Evolutionary conservation across 2,888 invertebrate species (phyloP).

Genomic region (Sabellastarte sp.): DNA sequence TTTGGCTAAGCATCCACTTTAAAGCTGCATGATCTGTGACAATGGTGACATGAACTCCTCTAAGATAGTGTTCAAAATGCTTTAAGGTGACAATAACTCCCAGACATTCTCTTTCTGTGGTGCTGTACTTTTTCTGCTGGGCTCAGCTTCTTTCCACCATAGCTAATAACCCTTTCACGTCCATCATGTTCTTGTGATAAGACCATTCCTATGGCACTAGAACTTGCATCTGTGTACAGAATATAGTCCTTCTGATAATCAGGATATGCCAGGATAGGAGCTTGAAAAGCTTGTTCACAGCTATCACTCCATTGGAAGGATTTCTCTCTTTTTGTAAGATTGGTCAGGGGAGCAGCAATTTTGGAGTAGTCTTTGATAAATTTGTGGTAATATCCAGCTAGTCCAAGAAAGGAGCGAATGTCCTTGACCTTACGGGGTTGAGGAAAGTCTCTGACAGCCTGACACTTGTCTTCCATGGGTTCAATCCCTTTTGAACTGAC

Average conservation of each 20-base stretch:
- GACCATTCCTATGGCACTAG: background rate
- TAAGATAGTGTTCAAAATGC: constrained; percentile 1
- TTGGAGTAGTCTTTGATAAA: background rate
- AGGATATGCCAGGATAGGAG: constrained; percentile 4
- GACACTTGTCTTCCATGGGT: background rate
- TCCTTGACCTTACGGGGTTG: background rate
- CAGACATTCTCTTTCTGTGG: background rate
- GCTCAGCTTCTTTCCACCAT: background rate
- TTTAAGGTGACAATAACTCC: background rate
- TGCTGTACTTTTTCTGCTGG: background rate
- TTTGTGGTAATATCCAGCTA: background rate
- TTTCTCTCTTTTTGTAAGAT: background rate
- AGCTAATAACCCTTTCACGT: background rate
- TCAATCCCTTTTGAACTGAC: constrained; percentile 3
- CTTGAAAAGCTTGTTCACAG: background rate
- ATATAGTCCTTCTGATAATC: constrained; percentile 2
- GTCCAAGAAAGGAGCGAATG: background rate
- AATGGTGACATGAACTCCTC: no score
- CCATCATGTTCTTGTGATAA: background rate
- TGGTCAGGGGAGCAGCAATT: background rate
- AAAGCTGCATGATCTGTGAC: background rate
- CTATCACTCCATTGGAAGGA: background rate
- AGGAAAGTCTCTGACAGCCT: background rate
- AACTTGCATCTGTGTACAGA: constrained; percentile 2
- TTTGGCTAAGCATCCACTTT: no score